A percentile compares a stretch with the other conserved stretches of the same genome.
Conservation (phyloP, 2,888 invertebrate species). For the Elegia similella region DNA sequence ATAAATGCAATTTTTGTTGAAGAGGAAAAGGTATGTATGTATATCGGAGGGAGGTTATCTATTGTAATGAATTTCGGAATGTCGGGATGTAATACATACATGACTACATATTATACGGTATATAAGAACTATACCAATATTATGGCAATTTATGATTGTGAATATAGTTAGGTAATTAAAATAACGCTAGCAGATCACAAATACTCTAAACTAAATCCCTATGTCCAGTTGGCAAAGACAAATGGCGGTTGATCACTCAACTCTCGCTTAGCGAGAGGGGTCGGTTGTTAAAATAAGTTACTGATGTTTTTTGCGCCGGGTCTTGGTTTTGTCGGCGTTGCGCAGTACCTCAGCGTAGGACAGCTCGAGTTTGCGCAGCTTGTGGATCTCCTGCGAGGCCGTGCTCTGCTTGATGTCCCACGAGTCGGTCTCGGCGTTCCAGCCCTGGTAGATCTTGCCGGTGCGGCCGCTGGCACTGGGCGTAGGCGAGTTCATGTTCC, state of each 20-base stretch:
- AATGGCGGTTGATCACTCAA: constrained; percentile 75
- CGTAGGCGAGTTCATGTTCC: constrained; percentile 82
- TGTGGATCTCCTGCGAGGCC: constrained; percentile 91
- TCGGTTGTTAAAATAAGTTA: constrained; percentile 64
- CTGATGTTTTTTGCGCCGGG: constrained; percentile 77
- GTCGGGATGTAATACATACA: constrained; percentile 43
- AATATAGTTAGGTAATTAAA: constrained; percentile 66
- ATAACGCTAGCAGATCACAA: constrained; percentile 80
- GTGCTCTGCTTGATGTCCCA: constrained; percentile 83
- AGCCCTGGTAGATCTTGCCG: constrained; percentile 74
- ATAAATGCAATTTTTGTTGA: constrained; percentile 56
- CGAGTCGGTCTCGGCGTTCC: constrained; percentile 73
- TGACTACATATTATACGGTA: constrained; percentile 41
- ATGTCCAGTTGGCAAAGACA: constrained; percentile 79
- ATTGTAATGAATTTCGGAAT: constrained; percentile 40
- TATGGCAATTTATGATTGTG: constrained; percentile 76
- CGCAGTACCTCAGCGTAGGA: constrained; percentile 93
- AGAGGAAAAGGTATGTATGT: constrained; percentile 34
- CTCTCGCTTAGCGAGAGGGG: constrained; percentile 69
- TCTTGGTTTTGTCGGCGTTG: constrained; percentile 83
- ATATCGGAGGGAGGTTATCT: constrained; percentile 57
- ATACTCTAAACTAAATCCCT: constrained; percentile 67
- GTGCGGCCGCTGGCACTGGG: constrained; percentile 78
- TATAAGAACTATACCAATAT: constrained; percentile 55
- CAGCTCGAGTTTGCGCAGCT: constrained; percentile 89